Evolutionary conservation across 2,113 vertebrate species (phyloP), one percentile per base, ranked within the genome.

Genomic region (Gadus macrocephalus): DNA sequence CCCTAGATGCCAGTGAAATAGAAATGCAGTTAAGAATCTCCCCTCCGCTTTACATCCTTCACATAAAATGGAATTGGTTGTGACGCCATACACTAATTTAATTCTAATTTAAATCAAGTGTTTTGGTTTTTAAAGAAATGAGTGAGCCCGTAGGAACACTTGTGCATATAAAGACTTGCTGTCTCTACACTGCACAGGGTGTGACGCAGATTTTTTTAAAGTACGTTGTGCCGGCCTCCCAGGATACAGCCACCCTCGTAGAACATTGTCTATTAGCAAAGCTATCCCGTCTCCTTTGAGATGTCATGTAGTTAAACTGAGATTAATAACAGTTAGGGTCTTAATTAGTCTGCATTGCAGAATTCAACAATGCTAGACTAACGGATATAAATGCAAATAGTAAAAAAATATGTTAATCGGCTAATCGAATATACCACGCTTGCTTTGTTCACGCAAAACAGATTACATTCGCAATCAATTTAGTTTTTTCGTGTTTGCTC

Each of bases 61-160:
- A 72, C 69, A 58, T 59, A 11, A 67, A 79, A 70, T n/a, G 2
- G 38, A 77, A 53, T 64, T 42, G 62, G 22, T 70, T 38, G 16
- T 58, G 42, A 72, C 60, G 60, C 15, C 17, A 27, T 35, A 62
- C 77, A 62, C n/a, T n/a, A n/a, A n/a, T n/a, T n/a, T n/a, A n/a
- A n/a, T n/a, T n/a, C n/a, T 74, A 14, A 59, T 79, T 65, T 70
- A 55, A 79, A 67, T 68, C 14, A 78, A 76, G 62, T 58, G 38
- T 59, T 73, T 59, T 49, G 42, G 8, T 49, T 49, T 49, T 49
- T 12, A 49, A 9, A 14, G 42, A 49, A 49, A 49, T 49, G 8
- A 49, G 6, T 2, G 42, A 2, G 12, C 42, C 42, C 42, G 11
- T 49, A 49, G 42, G 42, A 49, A 12, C 8, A 14, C 42, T 42